Evolutionary conservation across 2,888 invertebrate genomes (phyloP).

Genomic region (Xestia sexstrigata): DNA sequence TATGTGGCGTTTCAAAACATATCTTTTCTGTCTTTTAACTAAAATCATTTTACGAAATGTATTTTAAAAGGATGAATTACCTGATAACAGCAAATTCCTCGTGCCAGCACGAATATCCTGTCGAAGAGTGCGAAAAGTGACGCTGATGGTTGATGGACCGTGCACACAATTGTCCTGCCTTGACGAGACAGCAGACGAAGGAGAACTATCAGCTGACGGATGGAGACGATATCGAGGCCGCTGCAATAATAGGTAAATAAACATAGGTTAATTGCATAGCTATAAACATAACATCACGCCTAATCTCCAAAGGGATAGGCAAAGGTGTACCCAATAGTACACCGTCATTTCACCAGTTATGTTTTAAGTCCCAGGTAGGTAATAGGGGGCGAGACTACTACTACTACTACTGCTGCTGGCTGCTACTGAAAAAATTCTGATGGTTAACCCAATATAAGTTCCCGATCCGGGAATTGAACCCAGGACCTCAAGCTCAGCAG

Average conservation of each 20-base stretch:
- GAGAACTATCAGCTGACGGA: conserved; percentile 93
- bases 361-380: background rate
- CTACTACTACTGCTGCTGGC: no score
- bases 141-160: conserved; percentile 95
- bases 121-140: conserved; percentile 94
- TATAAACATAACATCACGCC: background rate
- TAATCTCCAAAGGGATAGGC: background rate
- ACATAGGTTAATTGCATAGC: background rate
- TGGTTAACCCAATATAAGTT: background rate
- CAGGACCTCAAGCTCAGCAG: background rate
- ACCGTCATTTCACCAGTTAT: background rate
- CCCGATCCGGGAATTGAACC: background rate
- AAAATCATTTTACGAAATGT: no score
- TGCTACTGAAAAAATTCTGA: background rate
- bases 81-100: conserved; percentile 89
- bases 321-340: background rate
- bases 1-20: no score
- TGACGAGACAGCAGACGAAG: conserved; percentile 93
- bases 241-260: conserved; percentile 78
- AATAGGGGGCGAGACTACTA: background rate
- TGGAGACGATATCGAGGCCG: conserved; percentile 94
- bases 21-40: no score
- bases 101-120: conserved; percentile 92
- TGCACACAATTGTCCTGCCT: conserved; percentile 94
- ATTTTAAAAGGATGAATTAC: conserved; percentile 69